Base-by-base conservation (phyloP, 2,797 vertebrate species). In the Acrossocheilus wenchowensis region DNA sequence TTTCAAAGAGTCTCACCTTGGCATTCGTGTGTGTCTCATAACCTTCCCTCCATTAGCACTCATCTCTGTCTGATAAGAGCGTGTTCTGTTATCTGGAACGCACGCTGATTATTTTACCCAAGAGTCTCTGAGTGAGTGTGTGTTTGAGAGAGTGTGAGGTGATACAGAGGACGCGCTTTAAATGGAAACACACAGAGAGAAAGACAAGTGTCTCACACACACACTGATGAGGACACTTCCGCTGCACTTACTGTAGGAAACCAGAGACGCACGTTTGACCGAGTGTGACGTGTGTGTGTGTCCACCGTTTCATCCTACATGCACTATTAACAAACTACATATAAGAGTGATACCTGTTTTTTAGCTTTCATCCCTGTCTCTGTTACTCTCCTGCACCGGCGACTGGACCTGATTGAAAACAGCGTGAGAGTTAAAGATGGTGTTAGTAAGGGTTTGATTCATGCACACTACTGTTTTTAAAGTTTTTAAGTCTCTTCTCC, bases 41-140 rank as follows among this genome's bases (percentile, higher is more conserved):
- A 69, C 85, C 85, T 84, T 83, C 54, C 73, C 88, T 86, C 90
- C 90, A 92, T 93, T 92, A 91, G 89, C 15, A 81, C 88, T 83
- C 66, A 83, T 52, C 50, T 75, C 62, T 80, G 86, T 93, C 92
- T 90, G 93, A 94, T 93, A 93, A 90, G 64, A 78, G 68, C 77
- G 74, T 52, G 81, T 72, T 83, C 89, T 78, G 66, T 89, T 90
- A 93, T 92, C 86, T 69, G n/a, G 23, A 66, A 66, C 64, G 26
- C 3, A 17, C 62, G 6, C 14, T 14, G 26, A 78, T n/a, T 21
- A 19, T 80, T 57, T 68, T 77, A 77, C 48, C 74, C 69, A 48
- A 34, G 36, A 86, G 84, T 48, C 9, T 52, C n/a, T n/a, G 50
- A 57, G 45, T 34, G 64, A 17, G 64, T 66, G 62, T 30, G 64